phyloP scores from a whole-genome alignment of 2,113 vertebrate species.

The Rhegmatorhina hoffmannsi region DNA sequence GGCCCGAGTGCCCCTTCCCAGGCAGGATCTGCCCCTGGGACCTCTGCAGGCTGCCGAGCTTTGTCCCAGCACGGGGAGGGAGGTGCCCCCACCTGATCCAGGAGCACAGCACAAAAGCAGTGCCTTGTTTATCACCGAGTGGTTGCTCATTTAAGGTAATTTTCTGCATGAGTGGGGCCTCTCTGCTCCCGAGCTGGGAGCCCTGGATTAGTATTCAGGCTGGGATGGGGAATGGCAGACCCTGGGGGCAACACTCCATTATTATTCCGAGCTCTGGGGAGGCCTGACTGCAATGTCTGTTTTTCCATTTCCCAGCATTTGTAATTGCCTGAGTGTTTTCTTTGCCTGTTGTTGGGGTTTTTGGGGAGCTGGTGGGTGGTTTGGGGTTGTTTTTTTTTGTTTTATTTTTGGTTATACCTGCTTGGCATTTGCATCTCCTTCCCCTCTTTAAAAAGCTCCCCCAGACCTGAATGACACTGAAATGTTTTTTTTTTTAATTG shows the following conservation, averaged over 20 bases:
- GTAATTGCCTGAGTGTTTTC: slow-evolving; percentile 16
- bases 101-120: neutral
- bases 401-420: too few relatives aligned
- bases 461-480: too few relatives aligned
- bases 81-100: neutral
- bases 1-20: neutral
- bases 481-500: neutral
- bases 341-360: neutral
- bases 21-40: neutral
- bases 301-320: slow-evolving; percentile 28
- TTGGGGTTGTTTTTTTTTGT: neutral
- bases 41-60: neutral
- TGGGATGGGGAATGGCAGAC: slow-evolving; percentile 19
- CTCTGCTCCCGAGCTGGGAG: slow-evolving; percentile 15
- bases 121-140: slow-evolving; percentile 28
- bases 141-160: slow-evolving; percentile 60
- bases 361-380: neutral
- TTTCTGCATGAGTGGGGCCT: slow-evolving; percentile 59
- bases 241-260: slow-evolving; percentile 45
- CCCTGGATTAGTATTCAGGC: slow-evolving; percentile 27
- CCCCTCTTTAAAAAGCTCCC: neutral
- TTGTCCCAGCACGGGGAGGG: neutral
- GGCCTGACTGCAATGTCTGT: slow-evolving; percentile 4
- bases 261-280: slow-evolving; percentile 59
- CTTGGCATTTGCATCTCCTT: too few relatives aligned